phyloP scores from a whole-genome alignment of 2,888 invertebrate genomes.

The Embidobia sp. region DNA sequence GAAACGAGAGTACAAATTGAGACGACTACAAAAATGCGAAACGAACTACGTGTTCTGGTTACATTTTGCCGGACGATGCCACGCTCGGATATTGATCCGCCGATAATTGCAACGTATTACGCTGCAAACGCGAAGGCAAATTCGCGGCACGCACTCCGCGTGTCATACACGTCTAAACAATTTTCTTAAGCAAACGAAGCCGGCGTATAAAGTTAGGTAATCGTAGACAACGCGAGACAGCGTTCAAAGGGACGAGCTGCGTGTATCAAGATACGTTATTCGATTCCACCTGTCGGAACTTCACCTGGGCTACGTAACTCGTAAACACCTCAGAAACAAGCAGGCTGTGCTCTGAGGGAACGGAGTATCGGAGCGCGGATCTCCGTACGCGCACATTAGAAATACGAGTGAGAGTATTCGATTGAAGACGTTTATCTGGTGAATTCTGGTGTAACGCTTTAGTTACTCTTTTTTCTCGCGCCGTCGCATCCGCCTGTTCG shows the following conservation, averaged over 20 bases:
- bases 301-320: conserved; percentile 62
- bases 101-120: no score
- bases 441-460: conserved; percentile 44
- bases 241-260: conserved; percentile 54
- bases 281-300: conserved; percentile 68
- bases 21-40: no score
- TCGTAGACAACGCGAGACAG: conserved; percentile 52
- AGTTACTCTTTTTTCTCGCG: conserved; percentile 21
- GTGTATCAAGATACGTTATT: conserved; percentile 63
- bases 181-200: conserved; percentile 39
- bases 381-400: conserved; percentile 40
- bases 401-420: conserved; percentile 25
- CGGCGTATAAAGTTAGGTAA: conserved; percentile 50
- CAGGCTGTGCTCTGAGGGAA: conserved; percentile 47
- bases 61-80: no score
- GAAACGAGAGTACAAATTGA: no score
- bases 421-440: conserved; percentile 43
- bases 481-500: conserved; percentile 24
- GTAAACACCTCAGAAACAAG: conserved; percentile 61
- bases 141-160: conserved; percentile 9
- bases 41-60: no score
- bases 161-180: conserved; percentile 54
- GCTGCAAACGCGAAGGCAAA: no score
- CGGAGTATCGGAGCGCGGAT: conserved; percentile 36
- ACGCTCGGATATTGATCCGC: no score